Base-by-base conservation (phyloP, 2,113 vertebrate genomes). In the Perccottus glenii region DNA sequence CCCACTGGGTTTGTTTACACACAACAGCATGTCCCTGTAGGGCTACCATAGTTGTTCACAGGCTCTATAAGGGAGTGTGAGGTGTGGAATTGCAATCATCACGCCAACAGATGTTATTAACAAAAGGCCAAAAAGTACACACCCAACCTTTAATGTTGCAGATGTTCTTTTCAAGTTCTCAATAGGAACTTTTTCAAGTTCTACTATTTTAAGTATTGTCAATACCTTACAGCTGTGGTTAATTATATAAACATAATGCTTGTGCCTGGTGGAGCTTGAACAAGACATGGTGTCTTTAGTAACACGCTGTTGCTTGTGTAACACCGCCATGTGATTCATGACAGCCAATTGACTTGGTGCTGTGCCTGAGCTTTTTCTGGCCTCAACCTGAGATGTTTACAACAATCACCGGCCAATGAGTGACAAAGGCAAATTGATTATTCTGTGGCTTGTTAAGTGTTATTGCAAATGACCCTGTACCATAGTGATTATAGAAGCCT, bases 341-440 rank as follows among this genome's bases (percentile, higher is more conserved):
- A 86, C 73, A 79, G 69, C 65, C 83, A 87, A 83, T 85, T 78
- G 86, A 85, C 85, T 84, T 83, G 85, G 79, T 78, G 84, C 77
- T 86, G 75, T 73, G 86, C 83, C 83, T 75, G 74, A 89, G 86
- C 78, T 72, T 87, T 84, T 75, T 53, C 70, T 72, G 59, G 82
- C 73, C 64, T 82, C 83, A 79, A 83, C 76, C 80, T 83, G 78
- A 82, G 75, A 86, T 87, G 88, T 89, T 91, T 91, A 88, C 86
- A 88, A 80, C 83, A 88, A 85, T 87, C 75, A 80, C 40, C 79
- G 78, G 82, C 81, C 75, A 75, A 75, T 77, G 81, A 89, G 83
- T 89, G 90, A 90, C 85, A 89, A 86, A 89, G 85, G 78, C 63
- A 80, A 87, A 92, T 78, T 83, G 87, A 90, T 92, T 89, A 77